Percentiles rank a stretch among this genome's conserved stretches.
Evolutionary conservation across 2,113 vertebrate species (phyloP).

Genomic region (Ibidorhyncha struthersii): DNA sequence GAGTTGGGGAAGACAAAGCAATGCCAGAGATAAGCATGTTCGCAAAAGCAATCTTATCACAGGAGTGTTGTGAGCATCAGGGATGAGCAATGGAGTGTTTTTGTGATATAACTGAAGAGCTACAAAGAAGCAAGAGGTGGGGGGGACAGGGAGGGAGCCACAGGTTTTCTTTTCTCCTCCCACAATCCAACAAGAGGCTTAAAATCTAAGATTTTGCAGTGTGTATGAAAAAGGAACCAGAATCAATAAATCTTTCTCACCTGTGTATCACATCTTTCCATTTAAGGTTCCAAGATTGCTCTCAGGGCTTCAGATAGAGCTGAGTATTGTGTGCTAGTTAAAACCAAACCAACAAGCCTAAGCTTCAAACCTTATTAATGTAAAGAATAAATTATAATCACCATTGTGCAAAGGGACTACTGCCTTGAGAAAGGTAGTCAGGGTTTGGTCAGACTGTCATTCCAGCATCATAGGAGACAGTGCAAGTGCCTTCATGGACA

Average conservation of each 20-base stretch:
- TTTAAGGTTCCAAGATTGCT: not conserved
- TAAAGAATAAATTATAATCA: not conserved
- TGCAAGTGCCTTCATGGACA: not conserved
- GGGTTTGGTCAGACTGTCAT: not conserved
- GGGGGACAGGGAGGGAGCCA: not conserved
- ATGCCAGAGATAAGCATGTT: not conserved
- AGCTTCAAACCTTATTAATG: not conserved
- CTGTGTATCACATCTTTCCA: not conserved
- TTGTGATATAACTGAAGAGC: not conserved
- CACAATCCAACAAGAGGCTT: not conserved
- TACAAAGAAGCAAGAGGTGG: not conserved
- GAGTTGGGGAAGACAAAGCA: not conserved
- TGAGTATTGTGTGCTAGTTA: not conserved
- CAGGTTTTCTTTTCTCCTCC: not conserved
- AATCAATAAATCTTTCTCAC: not conserved
- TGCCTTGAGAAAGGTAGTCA: not conserved
- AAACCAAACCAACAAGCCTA: not conserved
- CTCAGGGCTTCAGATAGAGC: not conserved
- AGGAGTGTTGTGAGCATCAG: not conserved
- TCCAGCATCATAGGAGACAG: not conserved
- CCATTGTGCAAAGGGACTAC: not conserved
- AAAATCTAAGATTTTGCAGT: not conserved
- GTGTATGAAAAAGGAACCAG: not conserved
- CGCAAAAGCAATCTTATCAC: not conserved
- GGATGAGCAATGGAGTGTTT: not conserved